Evolutionary conservation across 2,113 vertebrate species (phyloP).

Genomic region (Zapus hudsonius): DNA sequence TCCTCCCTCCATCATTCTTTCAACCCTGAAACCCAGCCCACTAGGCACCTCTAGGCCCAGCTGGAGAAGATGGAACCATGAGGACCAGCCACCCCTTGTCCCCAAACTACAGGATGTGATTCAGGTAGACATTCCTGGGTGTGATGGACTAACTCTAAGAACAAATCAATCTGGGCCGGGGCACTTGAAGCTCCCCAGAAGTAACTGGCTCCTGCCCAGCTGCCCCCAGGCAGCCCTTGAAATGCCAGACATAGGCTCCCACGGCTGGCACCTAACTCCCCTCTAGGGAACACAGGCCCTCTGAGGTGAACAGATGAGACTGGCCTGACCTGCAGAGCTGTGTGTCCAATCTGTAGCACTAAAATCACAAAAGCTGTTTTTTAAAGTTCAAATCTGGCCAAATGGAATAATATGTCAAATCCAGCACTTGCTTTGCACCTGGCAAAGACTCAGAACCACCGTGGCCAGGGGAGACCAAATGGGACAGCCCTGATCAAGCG

Average conservation of each 20-base stretch:
- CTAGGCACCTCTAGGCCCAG: neutral
- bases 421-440: neutral
- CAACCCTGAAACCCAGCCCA: no score
- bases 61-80: neutral
- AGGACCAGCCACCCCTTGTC: neutral
- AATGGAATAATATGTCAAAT: neutral
- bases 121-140: neutral
- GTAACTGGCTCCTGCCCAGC: neutral
- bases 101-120: neutral
- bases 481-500: neutral
- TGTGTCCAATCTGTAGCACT: fast-evolving
- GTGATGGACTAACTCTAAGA: neutral
- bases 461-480: fast-evolving
- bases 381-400: neutral
- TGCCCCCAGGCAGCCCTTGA: neutral
- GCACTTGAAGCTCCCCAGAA: neutral
- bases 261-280: neutral
- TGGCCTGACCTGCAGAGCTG: neutral
- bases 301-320: fast-evolving
- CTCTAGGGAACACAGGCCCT: neutral
- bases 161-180: neutral
- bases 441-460: neutral
- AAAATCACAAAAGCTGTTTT: neutral
- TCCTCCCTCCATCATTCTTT: neutral
- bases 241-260: neutral